Evolutionary conservation across 2,113 vertebrate species (phyloP), one percentile per base, ranked within the genome.

Genomic region (Aramus guarauna): DNA sequence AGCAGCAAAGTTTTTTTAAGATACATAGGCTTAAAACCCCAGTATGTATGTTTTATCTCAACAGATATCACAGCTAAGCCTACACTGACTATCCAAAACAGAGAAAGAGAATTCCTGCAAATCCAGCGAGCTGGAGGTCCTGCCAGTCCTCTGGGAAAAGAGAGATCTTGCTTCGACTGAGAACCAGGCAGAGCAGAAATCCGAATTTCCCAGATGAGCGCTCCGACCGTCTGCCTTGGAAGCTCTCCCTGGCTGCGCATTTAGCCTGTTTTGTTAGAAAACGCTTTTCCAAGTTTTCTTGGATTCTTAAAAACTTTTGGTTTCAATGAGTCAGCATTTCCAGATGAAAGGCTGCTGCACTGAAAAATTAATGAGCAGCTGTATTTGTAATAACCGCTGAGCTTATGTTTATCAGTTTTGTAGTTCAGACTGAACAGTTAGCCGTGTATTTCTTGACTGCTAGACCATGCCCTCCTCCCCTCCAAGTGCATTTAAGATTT

Each of bases 301-400:
- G 41, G 66, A 91, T 91, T 91, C 89, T 74, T 87, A 47, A 75
- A 67, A 82, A 56, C 74, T 58, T 78, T 30, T 64, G 11, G 62
- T 93, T 96, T 91, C 69, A 68, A 7, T 90, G 87, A 97, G 24
- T 92, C 92, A 92, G 85, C 85, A 85, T 53, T 90, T 95, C 78
- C 74, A 94, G 53, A 85, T 0, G 32, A 93, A 90, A 73, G 43
- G 53, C 71, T 48, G 53, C 67, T 90, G 66, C 47, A 58, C 32
- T 80, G 82, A 90, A 88, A 90, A 82, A 82, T 67, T 58, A 76
- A 68, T 43, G 77, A 95, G 39, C 58, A 88, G 63, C 85, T 94
- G 34, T 59, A 75, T 63, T 55, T 79, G 41, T 68, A 90, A 58
- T 30, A 92, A 83, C 10, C 0, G 3, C 36, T 12, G 69, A 76